These are phyloP conservation scores for Ispidina lecontei DNA, from an alignment of 2,797 vertebrate genomes.

Conservation along the genomic window DNA sequence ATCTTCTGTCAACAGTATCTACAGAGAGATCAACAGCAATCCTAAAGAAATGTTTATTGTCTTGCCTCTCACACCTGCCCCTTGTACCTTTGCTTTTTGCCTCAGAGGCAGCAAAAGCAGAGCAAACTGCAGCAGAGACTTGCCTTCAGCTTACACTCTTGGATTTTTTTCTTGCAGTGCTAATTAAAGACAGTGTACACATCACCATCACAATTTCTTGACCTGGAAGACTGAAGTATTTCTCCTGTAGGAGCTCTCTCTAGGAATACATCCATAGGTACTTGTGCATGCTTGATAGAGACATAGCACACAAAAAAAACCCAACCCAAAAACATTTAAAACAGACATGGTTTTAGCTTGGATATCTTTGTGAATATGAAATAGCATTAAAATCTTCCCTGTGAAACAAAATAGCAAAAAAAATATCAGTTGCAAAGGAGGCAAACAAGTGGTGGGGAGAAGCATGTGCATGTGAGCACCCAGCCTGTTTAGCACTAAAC, in stretches of 20 bases:
- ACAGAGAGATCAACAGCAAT: constrained; percentile 65
- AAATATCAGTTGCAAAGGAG: neutral
- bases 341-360: neutral
- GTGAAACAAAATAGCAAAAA: neutral
- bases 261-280: neutral
- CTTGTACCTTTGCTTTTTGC: constrained; percentile 78
- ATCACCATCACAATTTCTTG: neutral
- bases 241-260: neutral
- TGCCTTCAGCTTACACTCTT: neutral
- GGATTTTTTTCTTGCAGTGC: neutral
- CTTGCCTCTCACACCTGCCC: constrained; percentile 79
- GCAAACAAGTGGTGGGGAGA: no score
- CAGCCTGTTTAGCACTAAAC: fast-evolving
- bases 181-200: neutral
- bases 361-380: neutral
- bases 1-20: constrained; percentile 56
- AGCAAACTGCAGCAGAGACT: neutral
- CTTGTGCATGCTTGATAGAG: neutral
- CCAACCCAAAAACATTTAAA: no score
- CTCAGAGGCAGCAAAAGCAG: constrained; percentile 58
- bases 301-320: neutral
- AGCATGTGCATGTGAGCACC: neutral
- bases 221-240: neutral
- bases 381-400: neutral
- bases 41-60: constrained; percentile 55